These are phyloP conservation scores for Mus minutoides DNA, from an alignment of 2,797 vertebrate species.

Conservation along the genomic window DNA sequence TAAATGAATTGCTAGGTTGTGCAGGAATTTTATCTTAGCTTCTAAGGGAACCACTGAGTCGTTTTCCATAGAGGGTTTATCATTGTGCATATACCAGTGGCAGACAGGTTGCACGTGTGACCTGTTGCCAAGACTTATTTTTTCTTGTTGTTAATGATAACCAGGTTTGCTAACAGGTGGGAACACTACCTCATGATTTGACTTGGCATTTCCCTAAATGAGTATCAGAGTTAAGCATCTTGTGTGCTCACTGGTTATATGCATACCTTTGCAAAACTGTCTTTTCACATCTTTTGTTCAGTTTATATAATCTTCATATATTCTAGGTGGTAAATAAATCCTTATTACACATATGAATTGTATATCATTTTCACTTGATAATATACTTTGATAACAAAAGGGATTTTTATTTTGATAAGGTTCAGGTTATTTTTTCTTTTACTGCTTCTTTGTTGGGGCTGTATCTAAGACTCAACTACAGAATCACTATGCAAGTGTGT, in stretches of 20 bases:
- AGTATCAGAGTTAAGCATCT: not conserved
- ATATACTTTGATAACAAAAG: not conserved
- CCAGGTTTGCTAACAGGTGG: not conserved
- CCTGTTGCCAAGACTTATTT: not conserved
- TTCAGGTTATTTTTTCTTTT: constrained; percentile 20
- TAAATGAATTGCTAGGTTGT: not conserved
- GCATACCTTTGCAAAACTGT: not conserved
- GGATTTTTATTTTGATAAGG: not conserved
- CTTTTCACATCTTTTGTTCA: not conserved
- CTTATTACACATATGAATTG: not conserved
- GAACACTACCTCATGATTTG: not conserved
- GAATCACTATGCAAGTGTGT: not conserved
- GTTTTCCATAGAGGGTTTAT: not conserved
- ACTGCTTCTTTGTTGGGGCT: not conserved
- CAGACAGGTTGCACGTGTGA: not conserved
- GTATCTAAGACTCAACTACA: not conserved
- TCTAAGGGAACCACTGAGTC: not conserved
- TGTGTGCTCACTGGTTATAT: not conserved
- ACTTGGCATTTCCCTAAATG: not conserved
- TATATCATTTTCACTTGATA: constrained; percentile 16
- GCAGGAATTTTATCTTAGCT: not conserved
- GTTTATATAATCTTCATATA: constrained; percentile 34
- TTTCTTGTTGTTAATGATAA: not conserved
- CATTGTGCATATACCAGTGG: not conserved
- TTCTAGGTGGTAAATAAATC: not conserved